Evolutionary conservation across 2,888 invertebrate species (phyloP).

Genomic region (Agrochola litura): DNA sequence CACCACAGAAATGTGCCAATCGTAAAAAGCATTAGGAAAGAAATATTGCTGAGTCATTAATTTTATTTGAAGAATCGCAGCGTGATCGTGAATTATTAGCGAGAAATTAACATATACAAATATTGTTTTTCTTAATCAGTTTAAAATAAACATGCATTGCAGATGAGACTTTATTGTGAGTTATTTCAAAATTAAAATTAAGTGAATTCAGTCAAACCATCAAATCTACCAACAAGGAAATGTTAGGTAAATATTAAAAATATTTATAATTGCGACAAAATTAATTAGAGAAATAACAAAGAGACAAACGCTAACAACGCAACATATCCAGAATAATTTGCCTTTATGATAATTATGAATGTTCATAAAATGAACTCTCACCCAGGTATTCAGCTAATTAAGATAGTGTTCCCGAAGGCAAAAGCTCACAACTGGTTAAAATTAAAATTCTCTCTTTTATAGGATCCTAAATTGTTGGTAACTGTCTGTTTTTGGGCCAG

Average conservation of each 20-base stretch:
- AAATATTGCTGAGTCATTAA: conserved; percentile 5
- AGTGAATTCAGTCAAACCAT: neutral
- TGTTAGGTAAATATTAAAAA: neutral
- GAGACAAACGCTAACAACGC: neutral
- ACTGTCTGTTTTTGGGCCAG: neutral
- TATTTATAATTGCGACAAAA: conserved; percentile 4
- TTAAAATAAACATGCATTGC: neutral
- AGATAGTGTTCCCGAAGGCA: conserved; percentile 16
- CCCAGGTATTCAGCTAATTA: conserved; percentile 8
- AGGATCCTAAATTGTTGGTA: neutral
- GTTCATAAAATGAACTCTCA: conserved; percentile 11
- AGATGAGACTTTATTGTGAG: neutral
- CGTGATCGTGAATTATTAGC: neutral
- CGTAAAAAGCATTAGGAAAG: neutral
- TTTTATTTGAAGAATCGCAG: conserved; percentile 15
- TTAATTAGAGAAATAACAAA: conserved; percentile 17
- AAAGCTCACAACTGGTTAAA: conserved; percentile 8
- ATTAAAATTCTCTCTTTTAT: neutral
- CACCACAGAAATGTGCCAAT: neutral
- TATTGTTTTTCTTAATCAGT: neutral
- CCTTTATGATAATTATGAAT: conserved; percentile 16
- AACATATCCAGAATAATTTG: conserved; percentile 4
- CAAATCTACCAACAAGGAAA: neutral
- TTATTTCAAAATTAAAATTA: neutral
- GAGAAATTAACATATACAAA: too few relatives aligned